Base-by-base conservation (phyloP, 2,797 vertebrate species). In the Clamator glandarius region DNA sequence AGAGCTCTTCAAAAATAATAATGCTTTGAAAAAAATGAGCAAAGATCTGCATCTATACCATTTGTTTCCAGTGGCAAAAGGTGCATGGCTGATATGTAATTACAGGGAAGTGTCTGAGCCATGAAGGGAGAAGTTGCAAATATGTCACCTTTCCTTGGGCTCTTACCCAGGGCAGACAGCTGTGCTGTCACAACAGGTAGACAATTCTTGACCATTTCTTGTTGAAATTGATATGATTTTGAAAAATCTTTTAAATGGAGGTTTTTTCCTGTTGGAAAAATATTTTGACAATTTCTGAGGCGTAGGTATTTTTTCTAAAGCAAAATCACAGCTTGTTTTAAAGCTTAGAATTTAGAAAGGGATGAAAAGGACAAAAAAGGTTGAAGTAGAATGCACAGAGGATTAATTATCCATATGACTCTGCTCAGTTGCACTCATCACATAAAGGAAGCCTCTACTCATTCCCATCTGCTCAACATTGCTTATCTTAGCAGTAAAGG, bases 1-100 rank as follows among this genome's bases (percentile, higher is more conserved):
- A 94, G 91, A 89, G 89, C 90, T 94, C 79, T 95, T 96, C 61
- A 89, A 57, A 95, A 94, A 83, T 80, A 95, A 85, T 95, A 95
- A 91, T 83, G 83, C 86, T 94, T 92, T 94, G 89, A 89, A 95
- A 95, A 95, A 80, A 82, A 92, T 19, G 80, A 90, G 61, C 58
- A 48, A 42, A 87, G 92, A 89, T 93, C 63, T 92, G 84, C 79
- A 77, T 88, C 79, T 92, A 51, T 73, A 57, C 74, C 58, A 33
- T 94, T 96, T 93, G 39, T 80, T 96, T 95, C 92, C 76, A 63
- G 2, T 69, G 75, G 80, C 87, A 92, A 72, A 87, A 88, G 62
- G 74, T 79, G 35, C 19, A 0, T 41, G 57, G 72, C 86, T 95
- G 72, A 58, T 72, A 41, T 9, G 51, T 81, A 87, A 94, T 76